Evolutionary conservation across 2,113 vertebrate species (phyloP).

Genomic region (Ivindomyrus marchei): DNA sequence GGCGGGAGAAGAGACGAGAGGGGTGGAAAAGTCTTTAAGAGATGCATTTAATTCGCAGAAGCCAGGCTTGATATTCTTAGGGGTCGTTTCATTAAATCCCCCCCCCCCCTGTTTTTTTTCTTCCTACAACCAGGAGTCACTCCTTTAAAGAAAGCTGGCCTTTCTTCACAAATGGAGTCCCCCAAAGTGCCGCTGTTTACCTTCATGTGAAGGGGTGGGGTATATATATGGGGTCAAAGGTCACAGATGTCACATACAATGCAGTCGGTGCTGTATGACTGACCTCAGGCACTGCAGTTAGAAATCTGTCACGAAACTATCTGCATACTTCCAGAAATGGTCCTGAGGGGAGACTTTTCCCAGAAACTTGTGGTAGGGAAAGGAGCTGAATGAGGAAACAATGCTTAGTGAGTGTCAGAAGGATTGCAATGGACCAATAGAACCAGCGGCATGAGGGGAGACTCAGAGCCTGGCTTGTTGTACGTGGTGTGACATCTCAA

Average conservation of each 20-base stretch:
- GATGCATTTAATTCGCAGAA: slow-evolving; percentile 10
- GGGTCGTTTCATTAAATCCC: neutral
- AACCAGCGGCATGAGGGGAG: neutral
- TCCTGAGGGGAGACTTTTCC: neutral
- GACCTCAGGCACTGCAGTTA: neutral
- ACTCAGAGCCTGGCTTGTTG: neutral
- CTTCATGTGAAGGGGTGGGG: neutral
- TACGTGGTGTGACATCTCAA: neutral
- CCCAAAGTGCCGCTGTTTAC: neutral
- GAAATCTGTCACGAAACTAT: neutral
- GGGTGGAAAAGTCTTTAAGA: slow-evolving; percentile 1
- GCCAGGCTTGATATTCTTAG: neutral
- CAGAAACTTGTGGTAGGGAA: neutral
- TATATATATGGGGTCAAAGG: neutral
- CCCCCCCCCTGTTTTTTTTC: neutral
- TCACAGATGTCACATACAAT: neutral
- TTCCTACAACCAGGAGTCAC: neutral
- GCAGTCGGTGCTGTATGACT: neutral
- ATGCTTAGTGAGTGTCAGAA: neutral
- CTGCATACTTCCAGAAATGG: neutral
- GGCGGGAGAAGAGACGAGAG: neutral
- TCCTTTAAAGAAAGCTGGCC: neutral
- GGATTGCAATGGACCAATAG: neutral
- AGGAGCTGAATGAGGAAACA: neutral
- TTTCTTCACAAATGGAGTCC: neutral